Conservation (phyloP, 2,113 vertebrate genomes). For the Megaleporinus macrocephalus region DNA sequence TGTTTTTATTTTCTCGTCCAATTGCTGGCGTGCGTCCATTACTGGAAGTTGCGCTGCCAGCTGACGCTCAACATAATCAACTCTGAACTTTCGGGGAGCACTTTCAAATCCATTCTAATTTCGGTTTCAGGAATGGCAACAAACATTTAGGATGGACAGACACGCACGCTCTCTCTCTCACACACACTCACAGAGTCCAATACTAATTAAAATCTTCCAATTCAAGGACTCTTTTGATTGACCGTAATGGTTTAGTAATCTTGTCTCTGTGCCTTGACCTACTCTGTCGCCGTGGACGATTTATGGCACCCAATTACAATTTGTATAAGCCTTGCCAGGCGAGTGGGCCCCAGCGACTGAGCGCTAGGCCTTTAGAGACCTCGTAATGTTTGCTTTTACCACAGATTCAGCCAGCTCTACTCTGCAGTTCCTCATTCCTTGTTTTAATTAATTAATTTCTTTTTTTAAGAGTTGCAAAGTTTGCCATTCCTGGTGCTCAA, state of each 20-base stretch:
- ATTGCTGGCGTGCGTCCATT: conserved; percentile 40
- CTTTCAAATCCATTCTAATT: conserved; percentile 65
- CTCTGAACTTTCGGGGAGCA: conserved; percentile 22
- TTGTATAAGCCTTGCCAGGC: conserved; percentile 54
- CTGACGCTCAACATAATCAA: conserved; percentile 14
- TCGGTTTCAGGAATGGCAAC: conserved; percentile 64
- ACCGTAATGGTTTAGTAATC: conserved; percentile 71
- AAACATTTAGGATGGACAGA: conserved; percentile 57
- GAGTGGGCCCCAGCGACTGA: conserved; percentile 37
- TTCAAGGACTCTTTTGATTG: conserved; percentile 59
- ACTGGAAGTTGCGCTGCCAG: conserved; percentile 28
- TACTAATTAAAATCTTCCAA: conserved; percentile 63
- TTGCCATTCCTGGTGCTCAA: background rate
- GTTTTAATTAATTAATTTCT: no score
- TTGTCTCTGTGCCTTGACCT: conserved; percentile 76
- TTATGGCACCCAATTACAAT: conserved; percentile 72
- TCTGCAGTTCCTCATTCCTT: conserved; percentile 13
- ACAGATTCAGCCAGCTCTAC: conserved; percentile 21
- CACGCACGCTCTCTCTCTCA: background rate
- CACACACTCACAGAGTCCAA: conserved; percentile 44
- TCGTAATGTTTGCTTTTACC: conserved; percentile 49
- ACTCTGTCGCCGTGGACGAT: conserved; percentile 70
- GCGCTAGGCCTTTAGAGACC: conserved; percentile 38
- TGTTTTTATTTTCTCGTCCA: conserved; percentile 32
- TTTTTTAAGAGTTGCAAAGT: background rate